Base-by-base conservation (phyloP, 1,140 invertebrate species). In the Heliconius hewitsoni region DNA sequence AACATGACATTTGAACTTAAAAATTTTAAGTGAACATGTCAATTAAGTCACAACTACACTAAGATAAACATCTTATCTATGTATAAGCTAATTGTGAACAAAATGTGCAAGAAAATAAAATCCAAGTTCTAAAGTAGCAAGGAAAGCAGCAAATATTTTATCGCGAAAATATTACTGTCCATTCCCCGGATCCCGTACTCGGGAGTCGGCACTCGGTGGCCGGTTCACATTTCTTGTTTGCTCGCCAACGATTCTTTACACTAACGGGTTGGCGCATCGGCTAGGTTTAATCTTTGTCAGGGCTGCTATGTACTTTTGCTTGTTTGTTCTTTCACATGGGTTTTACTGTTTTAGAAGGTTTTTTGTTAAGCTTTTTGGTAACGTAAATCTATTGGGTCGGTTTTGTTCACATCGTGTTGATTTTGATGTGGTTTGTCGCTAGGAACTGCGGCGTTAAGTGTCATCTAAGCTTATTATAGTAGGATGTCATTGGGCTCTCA, bases 201-300 rank as follows among this genome's bases (percentile, higher is more conserved):
- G 60, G 60, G 16, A 13, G 9, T 27, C 60, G 60, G 23, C n/a
- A 8, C 60, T 66, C 60, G 55, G 60, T 30, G 27, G 60, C 11
- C 60, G 60, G 60, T 66, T 66, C 60, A 30, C 60, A 66, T 66
- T 66, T 66, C 60, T 66, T 66, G 60, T 66, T 66, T 66, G 60
- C 60, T 66, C 23, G 60, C 60, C 60, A 66, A 66, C 60, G 60
- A 66, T 66, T n/a, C 60, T 66, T 66, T 66, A 66, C n/a, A 23
- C 60, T 66, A 66, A 30, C 60, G 60, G 60, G 27, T 46, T 66
- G 60, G 60, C 60, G 60, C 60, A 66, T 66, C 60, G 60, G 60
- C 27, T 66, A 30, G 60, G 23, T 66, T 66, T 66, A 66, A 16
- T 66, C 60, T 66, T 66, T 66, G 60, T 66, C 60, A 66, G 60